Conservation (phyloP, 1,140 invertebrate species). For the Thaumatotibia leucotreta region DNA sequence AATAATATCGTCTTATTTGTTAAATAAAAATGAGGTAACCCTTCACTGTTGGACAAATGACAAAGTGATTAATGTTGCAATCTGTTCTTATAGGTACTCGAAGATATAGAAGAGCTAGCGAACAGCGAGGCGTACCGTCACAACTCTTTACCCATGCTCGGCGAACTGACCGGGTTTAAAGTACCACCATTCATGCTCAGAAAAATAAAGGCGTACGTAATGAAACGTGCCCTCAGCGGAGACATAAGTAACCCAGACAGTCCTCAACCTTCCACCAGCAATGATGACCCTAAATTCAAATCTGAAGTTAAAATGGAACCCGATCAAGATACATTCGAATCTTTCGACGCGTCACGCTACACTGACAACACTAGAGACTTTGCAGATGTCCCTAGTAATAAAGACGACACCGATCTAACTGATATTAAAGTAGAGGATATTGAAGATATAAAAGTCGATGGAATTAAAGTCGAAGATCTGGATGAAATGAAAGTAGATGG, state of each 20-base stretch:
- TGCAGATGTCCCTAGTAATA: constrained; percentile 49
- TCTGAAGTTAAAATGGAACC: constrained; percentile 58
- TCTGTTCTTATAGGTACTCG: constrained; percentile 77
- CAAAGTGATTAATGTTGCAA: too few relatives aligned
- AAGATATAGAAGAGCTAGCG: constrained; percentile 87
- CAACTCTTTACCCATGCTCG: constrained; percentile 80
- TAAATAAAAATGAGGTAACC: too few relatives aligned
- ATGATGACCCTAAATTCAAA: constrained; percentile 52
- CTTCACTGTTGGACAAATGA: too few relatives aligned
- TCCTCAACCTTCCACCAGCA: constrained; percentile 58
- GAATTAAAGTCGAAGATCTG: constrained; percentile 62
- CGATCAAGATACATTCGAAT: constrained; percentile 49
- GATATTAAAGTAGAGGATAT: constrained; percentile 71
- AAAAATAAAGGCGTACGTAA: constrained; percentile 81
- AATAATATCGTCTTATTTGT: too few relatives aligned
- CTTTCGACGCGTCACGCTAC: constrained; percentile 60
- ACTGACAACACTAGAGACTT: constrained; percentile 58
- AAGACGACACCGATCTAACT: constrained; percentile 61
- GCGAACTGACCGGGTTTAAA: constrained; percentile 84
- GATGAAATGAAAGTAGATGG: constrained; percentile 58
- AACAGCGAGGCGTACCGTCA: constrained; percentile 84
- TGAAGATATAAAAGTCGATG: constrained; percentile 64
- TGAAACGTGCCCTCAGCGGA: constrained; percentile 52
- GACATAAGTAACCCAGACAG: constrained; percentile 53
- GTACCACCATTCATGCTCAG: constrained; percentile 84